phyloP scores from a whole-genome alignment of 2,797 vertebrate genomes.

The Scolopax rusticola region DNA sequence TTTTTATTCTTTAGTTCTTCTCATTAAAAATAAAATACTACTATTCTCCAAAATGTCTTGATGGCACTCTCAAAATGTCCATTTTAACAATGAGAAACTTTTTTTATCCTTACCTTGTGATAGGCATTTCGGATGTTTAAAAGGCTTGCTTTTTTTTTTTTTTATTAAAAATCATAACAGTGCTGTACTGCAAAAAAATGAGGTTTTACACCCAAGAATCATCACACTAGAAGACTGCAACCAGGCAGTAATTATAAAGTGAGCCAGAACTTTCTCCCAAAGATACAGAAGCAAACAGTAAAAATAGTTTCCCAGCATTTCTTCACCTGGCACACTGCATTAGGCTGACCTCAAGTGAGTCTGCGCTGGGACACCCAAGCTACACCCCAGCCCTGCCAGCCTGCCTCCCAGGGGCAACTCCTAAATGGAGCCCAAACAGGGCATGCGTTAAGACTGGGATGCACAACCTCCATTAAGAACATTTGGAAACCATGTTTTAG shows the following conservation, averaged over 20 bases:
- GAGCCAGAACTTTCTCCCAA: conserved; percentile 26
- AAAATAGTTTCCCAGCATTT: conserved; percentile 25
- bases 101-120: conserved; percentile 56
- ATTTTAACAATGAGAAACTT: conserved; percentile 60
- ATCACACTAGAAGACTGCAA: conserved; percentile 10
- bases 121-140: not conserved
- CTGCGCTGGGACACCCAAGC: not conserved
- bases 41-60: conserved; percentile 75
- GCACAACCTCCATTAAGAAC: not conserved
- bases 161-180: not conserved
- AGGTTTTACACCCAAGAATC: not conserved
- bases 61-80: conserved; percentile 69
- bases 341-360: not conserved
- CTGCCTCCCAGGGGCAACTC: not conserved
- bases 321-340: not conserved
- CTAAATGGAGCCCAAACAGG: not conserved
- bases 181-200: not conserved
- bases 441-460: not conserved
- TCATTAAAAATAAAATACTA: conserved; percentile 82
- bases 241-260: conserved; percentile 47
- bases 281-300: conserved; percentile 16
- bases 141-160: not conserved
- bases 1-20: conserved; percentile 80
- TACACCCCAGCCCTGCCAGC: not conserved
- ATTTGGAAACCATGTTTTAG: conserved; percentile 22